Base-by-base conservation (phyloP, 2,797 vertebrate species). In the Urophycis tenuis region DNA sequence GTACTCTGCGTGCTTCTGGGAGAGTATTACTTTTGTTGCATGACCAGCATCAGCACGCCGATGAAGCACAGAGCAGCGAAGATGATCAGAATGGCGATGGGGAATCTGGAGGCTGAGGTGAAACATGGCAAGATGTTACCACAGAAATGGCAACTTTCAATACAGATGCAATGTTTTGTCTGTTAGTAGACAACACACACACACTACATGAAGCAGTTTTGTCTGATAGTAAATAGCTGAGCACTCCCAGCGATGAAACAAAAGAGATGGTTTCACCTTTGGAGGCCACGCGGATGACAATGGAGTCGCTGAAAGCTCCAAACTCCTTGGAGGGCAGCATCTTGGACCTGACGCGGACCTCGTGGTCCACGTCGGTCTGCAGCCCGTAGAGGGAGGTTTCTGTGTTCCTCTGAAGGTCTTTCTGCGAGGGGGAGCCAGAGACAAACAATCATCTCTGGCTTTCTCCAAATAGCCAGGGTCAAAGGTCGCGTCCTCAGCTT, bases 1-100 rank as follows among this genome's bases (percentile, higher is more conserved):
- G 2, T 49, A 17, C 45, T 22, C 45, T 3, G 45, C 19, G 22
- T 19, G 45, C 45, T 25, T n/a, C n/a, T n/a, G n/a, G n/a, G 10
- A 60, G 5, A 25, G n/a, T 29, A 93, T 81, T 91, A 98, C 97
- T 95, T 97, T 82, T 95, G 92, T 85, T 98, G 96, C 90, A 95
- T 76, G 39, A 96, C 86, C 70, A 96, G 84, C 84, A 96, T 91
- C 73, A 96, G 74, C 79, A 95, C 90, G 85, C 94, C 79, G 0
- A 92, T 83, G 72, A 95, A 87, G 64, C 93, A 94, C 89, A 95
- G 88, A 64, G 89, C 85, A 81, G 91, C 94, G 19, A 96, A 95
- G 84, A 94, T 82, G 33, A 97, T 85, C 85, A 96, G 81, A 79
- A 95, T 87, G 85, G 94, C 86, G 87, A 95, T 89, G 0, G 95